A percentile compares a stretch with the other conserved stretches of the same genome.
Evolutionary conservation across 2,113 vertebrate species (phyloP).

Genomic region (Osmerus mordax): DNA sequence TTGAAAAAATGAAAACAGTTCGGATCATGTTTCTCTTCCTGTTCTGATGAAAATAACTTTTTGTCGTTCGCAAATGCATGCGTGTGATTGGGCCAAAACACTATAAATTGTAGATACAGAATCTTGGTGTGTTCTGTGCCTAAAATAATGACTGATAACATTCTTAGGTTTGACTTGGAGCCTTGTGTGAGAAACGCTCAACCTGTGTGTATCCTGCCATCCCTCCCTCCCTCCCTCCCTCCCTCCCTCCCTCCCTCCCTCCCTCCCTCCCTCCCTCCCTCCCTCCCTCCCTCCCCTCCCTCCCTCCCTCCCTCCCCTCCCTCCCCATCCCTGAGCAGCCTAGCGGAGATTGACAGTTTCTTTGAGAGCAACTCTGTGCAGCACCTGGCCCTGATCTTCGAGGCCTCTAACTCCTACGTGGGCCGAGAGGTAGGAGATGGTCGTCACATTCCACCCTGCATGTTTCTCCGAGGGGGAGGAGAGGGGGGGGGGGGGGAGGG

Average conservation of each 20-base stretch:
- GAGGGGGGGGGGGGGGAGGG: background rate
- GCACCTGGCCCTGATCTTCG: conserved; percentile 86
- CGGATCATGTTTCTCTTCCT: background rate
- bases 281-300: background rate
- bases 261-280: background rate
- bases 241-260: background rate
- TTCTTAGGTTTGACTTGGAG: background rate
- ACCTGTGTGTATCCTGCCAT: background rate
- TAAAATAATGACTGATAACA: background rate
- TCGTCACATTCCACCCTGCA: conserved; percentile 9
- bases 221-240: conserved; percentile 8
- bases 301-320: background rate
- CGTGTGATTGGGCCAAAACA: too few species aligned
- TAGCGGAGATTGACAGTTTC: conserved; percentile 77
- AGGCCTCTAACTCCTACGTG: conserved; percentile 75
- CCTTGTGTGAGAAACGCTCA: background rate
- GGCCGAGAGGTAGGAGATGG: conserved; percentile 83
- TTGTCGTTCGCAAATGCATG: too few species aligned
- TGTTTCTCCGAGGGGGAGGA: background rate
- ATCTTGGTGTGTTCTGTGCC: background rate
- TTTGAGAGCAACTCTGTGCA: conserved; percentile 76
- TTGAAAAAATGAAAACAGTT: background rate
- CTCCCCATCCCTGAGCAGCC: conserved; percentile 55
- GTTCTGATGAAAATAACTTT: background rate
- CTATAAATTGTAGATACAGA: too few species aligned